Evolutionary conservation across 2,888 invertebrate species (phyloP).

Genomic region (Allacma fusca): DNA sequence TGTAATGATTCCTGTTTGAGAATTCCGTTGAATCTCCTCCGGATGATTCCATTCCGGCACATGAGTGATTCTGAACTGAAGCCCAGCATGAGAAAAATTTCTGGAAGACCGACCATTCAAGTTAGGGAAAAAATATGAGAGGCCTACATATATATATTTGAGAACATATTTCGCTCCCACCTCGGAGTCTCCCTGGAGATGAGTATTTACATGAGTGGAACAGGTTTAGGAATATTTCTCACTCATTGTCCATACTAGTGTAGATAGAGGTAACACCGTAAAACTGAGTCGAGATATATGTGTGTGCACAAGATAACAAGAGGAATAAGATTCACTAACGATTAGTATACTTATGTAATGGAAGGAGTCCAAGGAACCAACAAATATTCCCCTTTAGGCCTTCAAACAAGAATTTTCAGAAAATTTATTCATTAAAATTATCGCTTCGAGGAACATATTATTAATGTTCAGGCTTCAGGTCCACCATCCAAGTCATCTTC

Average conservation of each 20-base stretch:
- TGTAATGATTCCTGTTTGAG: not conserved
- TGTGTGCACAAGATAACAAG: too few species aligned
- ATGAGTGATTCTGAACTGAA: not conserved
- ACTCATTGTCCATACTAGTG: not conserved
- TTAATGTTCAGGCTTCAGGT: constrained; percentile 11
- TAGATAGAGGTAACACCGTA: too few species aligned
- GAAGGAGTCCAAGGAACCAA: not conserved
- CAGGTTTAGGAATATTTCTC: constrained; percentile 8
- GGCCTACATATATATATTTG: not conserved
- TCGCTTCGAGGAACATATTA: constrained; percentile 26
- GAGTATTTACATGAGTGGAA: not conserved
- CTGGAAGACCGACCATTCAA: constrained; percentile 13
- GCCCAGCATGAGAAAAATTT: not conserved
- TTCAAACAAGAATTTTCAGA: constrained; percentile 28
- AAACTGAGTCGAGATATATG: too few species aligned
- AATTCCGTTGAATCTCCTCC: not conserved
- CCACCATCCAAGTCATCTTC: not conserved
- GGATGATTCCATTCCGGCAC: not conserved
- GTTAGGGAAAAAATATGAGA: not conserved
- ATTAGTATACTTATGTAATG: not conserved
- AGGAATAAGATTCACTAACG: not conserved
- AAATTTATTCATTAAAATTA: constrained; percentile 32
- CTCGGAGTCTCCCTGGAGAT: not conserved
- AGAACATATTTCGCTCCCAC: not conserved
- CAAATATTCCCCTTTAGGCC: constrained; percentile 27